Conservation (phyloP, 2,113 vertebrate species). For the Jaculus jaculus region DNA sequence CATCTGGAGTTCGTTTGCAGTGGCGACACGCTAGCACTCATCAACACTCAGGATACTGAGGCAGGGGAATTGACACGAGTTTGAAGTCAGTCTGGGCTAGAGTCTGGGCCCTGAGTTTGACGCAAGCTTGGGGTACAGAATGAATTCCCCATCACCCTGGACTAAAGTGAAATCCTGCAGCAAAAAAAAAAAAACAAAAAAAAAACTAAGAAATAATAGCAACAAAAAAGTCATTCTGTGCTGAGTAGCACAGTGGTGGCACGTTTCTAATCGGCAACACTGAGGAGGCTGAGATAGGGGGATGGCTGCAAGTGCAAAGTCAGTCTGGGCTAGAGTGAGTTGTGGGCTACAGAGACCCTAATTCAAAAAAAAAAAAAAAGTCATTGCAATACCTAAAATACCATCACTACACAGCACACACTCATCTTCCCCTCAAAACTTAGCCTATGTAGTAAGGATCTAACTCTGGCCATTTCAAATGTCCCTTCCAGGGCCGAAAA, state of each 20-base stretch:
- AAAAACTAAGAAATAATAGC: background rate
- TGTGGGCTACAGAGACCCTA: background rate
- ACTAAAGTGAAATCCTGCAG: background rate
- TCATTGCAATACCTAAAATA: background rate
- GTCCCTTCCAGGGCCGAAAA: background rate
- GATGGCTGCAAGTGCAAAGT: no score
- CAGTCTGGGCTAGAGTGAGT: no score
- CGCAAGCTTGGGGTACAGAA: no score
- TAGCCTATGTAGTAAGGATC: background rate
- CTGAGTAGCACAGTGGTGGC: no score
- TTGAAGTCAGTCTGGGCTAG: background rate
- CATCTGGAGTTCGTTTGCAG: no score
- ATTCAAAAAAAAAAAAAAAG: background rate
- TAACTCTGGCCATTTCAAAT: constrained; percentile 36
- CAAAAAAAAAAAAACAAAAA: background rate
- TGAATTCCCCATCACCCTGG: background rate
- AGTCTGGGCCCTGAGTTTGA: no score
- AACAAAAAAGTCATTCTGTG: no score
- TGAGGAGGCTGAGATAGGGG: no score
- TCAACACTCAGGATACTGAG: background rate
- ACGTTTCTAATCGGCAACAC: no score
- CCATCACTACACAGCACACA: background rate
- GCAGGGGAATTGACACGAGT: background rate
- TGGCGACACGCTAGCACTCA: background rate
- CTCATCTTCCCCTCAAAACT: constrained; percentile 2